These are phyloP conservation scores for Pheucticus melanocephalus DNA, from an alignment of 2,113 vertebrate species.

Conservation along the genomic window DNA sequence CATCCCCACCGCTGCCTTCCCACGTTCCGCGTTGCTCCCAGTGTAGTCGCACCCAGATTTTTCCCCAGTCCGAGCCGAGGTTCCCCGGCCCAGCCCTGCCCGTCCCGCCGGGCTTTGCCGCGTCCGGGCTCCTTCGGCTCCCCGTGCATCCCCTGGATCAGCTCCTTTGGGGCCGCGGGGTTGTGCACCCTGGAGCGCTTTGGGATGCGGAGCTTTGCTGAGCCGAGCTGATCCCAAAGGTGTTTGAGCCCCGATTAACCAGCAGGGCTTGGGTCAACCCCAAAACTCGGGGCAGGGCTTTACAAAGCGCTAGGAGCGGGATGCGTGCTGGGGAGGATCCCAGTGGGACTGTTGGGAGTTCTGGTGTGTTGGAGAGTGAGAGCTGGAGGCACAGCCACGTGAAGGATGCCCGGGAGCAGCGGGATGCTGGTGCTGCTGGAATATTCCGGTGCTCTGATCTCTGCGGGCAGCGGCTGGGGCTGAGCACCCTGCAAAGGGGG, in stretches of 20 bases:
- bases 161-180: background rate
- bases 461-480: background rate
- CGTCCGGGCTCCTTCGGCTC: background rate
- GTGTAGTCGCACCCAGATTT: background rate
- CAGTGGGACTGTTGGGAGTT: background rate
- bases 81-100: background rate
- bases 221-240: background rate
- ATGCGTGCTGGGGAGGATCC: background rate
- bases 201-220: background rate
- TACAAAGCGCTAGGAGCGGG: rapidly evolving
- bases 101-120: rapidly evolving
- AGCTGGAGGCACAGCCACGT: background rate
- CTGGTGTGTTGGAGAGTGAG: background rate
- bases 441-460: background rate
- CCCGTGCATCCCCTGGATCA: rapidly evolving
- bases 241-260: rapidly evolving
- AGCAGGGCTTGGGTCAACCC: background rate
- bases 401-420: background rate
- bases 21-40: background rate
- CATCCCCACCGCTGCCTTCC: background rate
- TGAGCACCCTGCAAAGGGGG: background rate
- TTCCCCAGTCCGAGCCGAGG: background rate
- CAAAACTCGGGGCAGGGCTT: background rate
- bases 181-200: background rate
- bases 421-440: background rate